A percentile compares a stretch with the other conserved stretches of the same genome.
Conservation (phyloP, 2,888 invertebrate genomes). For the Blera fallax region DNA sequence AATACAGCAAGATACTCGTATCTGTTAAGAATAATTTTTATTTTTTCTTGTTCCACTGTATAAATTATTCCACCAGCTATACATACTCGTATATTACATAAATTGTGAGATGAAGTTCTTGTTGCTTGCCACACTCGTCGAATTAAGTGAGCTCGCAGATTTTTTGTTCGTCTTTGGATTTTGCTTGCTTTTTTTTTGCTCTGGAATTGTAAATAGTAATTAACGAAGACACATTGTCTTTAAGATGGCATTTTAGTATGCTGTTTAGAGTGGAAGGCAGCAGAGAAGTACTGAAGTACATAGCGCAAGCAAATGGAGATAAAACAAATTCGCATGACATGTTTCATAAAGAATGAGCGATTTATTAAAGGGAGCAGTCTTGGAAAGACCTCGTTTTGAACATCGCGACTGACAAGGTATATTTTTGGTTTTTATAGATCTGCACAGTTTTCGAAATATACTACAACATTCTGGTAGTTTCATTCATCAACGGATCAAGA, state of each 20-base stretch:
- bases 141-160: conserved; percentile 63
- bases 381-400: conserved; percentile 11
- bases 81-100: conserved; percentile 60
- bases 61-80: conserved; percentile 65
- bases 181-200: conserved; percentile 8
- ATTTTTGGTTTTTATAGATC: conserved; percentile 1
- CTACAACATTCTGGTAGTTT: too few species aligned
- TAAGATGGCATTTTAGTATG: conserved; percentile 66
- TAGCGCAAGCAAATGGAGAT: conserved; percentile 57
- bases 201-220: conserved; percentile 71
- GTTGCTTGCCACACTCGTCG: conserved; percentile 64
- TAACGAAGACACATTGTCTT: conserved; percentile 72
- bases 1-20: conserved; percentile 45
- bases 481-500: too few species aligned
- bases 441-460: background rate
- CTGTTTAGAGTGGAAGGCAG: conserved; percentile 37
- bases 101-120: conserved; percentile 65
- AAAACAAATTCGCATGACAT: conserved; percentile 68
- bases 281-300: conserved; percentile 10
- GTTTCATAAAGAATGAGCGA: conserved; percentile 68
- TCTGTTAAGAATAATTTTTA: conserved; percentile 45
- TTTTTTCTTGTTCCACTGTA: conserved; percentile 35
- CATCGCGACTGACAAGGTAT: background rate
- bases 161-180: conserved; percentile 25
- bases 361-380: conserved; percentile 50